Base-by-base conservation (phyloP, 2,113 vertebrate species). In the Zosterops hypoxanthus region DNA sequence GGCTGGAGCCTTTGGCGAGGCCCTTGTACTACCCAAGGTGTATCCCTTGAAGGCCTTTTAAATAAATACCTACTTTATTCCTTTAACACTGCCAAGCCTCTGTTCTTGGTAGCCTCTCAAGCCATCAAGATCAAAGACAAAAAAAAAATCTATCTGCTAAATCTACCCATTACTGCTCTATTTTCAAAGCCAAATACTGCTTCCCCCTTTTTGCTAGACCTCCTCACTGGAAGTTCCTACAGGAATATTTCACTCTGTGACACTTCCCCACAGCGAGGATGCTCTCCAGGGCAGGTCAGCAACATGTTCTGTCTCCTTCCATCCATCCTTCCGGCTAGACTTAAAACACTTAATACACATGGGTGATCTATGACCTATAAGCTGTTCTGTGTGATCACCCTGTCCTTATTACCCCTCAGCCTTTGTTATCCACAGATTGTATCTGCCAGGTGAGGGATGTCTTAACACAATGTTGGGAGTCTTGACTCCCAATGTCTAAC, bases 221-320 rank as follows among this genome's bases (percentile, higher is more conserved):
- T 71, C 28, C 47, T 59, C 57, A 33, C 12, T n/a, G 53, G 41
- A 89, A 85, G 66, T 33, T 80, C 63, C 50, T 56, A 24, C 8
- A 46, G 46, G 25, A 92, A 79, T 22, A 39, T n/a, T 66, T 81
- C 47, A 55, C 14, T 20, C 52, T 12, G 4, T 15, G 76, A n/a
- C 2, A 5, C 15, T 20, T 68, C 8, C 19, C 24, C 0, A 2
- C 21, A 71, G 41, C 0, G 0, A 21, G 26, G 31, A 42, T 55
- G 41, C 46, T 65, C 39, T 73, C 6, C 36, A 79, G 33, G 49
- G 25, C 49, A 84, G 25, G 31, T 14, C 49, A 86, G 41, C 29
- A 86, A 44, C 29, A 36, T 16, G 33, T 49, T 33, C 34, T 29
- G 29, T 29, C 56, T 36, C 59, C 36, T 86, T 52, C 31, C 0